Percentiles rank a stretch among this genome's conserved stretches.
These are phyloP conservation scores for Delphinapterus leucas DNA, from an alignment of 2,113 vertebrate genomes.

Conservation along the genomic window DNA sequence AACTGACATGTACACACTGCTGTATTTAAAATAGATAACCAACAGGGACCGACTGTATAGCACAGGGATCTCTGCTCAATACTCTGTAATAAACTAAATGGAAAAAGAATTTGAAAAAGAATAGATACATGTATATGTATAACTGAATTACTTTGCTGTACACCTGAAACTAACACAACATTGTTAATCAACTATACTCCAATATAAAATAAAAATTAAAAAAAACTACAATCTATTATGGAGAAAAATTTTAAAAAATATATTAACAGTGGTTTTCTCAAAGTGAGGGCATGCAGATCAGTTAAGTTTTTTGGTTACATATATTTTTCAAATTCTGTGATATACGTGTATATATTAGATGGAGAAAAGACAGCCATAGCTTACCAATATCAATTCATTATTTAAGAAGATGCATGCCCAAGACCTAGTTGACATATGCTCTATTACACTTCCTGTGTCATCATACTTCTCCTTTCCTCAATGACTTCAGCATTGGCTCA, in stretches of 20 bases:
- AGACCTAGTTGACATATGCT: background rate
- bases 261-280: background rate
- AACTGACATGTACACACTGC: background rate
- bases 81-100: background rate
- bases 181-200: background rate
- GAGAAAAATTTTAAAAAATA: background rate
- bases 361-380: background rate
- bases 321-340: background rate
- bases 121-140: background rate
- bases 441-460: background rate
- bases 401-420: background rate
- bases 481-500: conserved; percentile 65
- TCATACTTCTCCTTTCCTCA: background rate
- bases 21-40: background rate
- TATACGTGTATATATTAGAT: background rate
- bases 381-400: background rate
- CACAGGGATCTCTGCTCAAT: background rate
- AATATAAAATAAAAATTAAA: background rate
- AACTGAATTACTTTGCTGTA: background rate
- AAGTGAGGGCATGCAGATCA: background rate
- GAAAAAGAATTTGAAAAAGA: background rate
- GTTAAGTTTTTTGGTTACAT: background rate
- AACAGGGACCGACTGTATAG: background rate
- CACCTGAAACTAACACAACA: background rate
- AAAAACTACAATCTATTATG: background rate